Base-by-base conservation (phyloP, 2,113 vertebrate genomes). In the Choloepus hoffmanni region DNA sequence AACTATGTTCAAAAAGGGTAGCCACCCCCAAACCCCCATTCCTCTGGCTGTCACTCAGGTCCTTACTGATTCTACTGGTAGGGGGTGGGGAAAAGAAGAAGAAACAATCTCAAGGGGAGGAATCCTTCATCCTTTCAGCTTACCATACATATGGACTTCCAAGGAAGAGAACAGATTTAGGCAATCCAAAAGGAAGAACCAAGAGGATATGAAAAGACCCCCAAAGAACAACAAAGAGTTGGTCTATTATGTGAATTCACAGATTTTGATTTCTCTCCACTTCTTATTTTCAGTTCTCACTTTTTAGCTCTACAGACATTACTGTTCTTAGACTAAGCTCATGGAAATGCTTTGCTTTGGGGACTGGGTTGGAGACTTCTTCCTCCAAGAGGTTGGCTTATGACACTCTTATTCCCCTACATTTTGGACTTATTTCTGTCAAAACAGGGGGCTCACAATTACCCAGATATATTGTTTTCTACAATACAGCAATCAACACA, bases 91-190 rank as follows among this genome's bases (percentile, higher is more conserved):
- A 78, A 50, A 82, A 14, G 50, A 40, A 10, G 33, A 40, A 40
- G 33, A 63, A 45, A 2, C n/a, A 78, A 7, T 28, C 12, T 28
- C 19, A 14, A 14, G 4, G 43, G 1, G 7, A 18, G n/a, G 14
- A 85, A 45, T 28, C 0, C 2, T 7, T 55, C 15, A 33, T 24
- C 26, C 1, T 89, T 50, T 53, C 13, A 74, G 43, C 24, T 65
- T 9, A 58, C 43, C 7, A 11, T 5, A 15, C 0, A 3, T 16
- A 19, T 3, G 0, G 2, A 58, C 4, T 55, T 78, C 15, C 50
- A 24, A 48, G 18, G 13, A 10, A 82, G 7, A 24, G 30, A 89
- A 4, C 28, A 70, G 36, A 77, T 30, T 4, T 50, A 11, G 1
- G 0, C 40, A 36, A 5, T 40, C 9, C 26, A 63, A 92, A 62